Conservation (phyloP, 2,888 invertebrate genomes). For the Adelphocoris suturalis region DNA sequence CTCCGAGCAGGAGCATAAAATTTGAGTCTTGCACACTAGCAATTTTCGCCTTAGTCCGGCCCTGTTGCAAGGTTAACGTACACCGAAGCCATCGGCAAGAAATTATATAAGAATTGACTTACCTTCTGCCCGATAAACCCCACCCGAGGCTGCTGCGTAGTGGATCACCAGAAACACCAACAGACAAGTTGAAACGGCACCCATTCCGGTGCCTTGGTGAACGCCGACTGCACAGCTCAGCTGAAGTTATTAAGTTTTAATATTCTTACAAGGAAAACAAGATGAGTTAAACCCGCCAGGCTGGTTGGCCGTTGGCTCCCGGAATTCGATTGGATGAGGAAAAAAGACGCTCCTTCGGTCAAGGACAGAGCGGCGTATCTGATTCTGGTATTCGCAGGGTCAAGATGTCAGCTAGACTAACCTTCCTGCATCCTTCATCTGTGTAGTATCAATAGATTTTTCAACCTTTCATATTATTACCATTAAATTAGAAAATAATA, state of each 20-base stretch:
- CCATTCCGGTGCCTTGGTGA: not conserved
- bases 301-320: not conserved
- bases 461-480: too few relatives aligned
- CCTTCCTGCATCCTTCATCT: too few relatives aligned
- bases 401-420: too few relatives aligned
- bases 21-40: too few relatives aligned
- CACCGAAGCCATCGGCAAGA: too few relatives aligned
- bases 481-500: too few relatives aligned
- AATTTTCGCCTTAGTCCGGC: too few relatives aligned
- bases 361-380: not conserved
- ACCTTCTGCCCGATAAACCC: not conserved
- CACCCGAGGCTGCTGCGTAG: not conserved
- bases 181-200: not conserved
- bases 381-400: too few relatives aligned
- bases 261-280: not conserved
- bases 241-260: not conserved
- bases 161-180: not conserved
- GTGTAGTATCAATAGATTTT: too few relatives aligned
- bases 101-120: not conserved
- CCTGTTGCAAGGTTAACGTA: too few relatives aligned
- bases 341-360: not conserved
- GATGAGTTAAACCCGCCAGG: not conserved
- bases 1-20: too few relatives aligned
- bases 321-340: not conserved
- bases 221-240: not conserved